Evolutionary conservation across 1,140 invertebrate species (phyloP).

Genomic region (Pteromalus puparum): DNA sequence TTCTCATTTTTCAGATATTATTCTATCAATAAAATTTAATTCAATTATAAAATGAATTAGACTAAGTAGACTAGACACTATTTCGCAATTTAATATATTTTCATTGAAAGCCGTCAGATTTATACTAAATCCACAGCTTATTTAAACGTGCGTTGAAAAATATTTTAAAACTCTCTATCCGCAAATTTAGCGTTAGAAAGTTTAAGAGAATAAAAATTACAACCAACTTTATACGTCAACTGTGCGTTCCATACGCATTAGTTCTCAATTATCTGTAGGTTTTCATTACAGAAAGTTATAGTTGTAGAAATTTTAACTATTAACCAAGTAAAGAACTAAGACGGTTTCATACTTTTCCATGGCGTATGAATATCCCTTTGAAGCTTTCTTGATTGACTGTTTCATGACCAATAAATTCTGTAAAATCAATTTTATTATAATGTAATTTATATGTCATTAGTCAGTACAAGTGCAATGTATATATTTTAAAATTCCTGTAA

Average conservation of each 20-base stretch:
- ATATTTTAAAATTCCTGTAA: too few species aligned
- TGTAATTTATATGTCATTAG: neutral
- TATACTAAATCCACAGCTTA: constrained; percentile 10
- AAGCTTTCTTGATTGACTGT: constrained; percentile 43
- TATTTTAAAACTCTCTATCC: constrained; percentile 9
- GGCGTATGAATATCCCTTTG: constrained; percentile 27
- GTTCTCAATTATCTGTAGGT: constrained; percentile 16
- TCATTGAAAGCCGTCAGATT: neutral
- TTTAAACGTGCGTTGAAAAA: constrained; percentile 19
- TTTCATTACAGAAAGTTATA: constrained; percentile 19
- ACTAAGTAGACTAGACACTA: constrained; percentile 56
- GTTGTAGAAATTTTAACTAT: constrained; percentile 35
- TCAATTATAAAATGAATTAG: constrained; percentile 51
- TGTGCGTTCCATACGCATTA: constrained; percentile 10
- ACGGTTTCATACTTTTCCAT: constrained; percentile 17
- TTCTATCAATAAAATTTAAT: constrained; percentile 52
- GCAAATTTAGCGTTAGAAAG: constrained; percentile 18
- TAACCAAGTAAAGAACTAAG: constrained; percentile 36
- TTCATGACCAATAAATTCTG: constrained; percentile 45
- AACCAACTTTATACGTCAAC: constrained; percentile 29
- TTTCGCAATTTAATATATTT: constrained; percentile 46
- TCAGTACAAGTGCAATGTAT: neutral
- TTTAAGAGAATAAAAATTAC: constrained; percentile 40
- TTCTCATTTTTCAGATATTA: constrained; percentile 52
- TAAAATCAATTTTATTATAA: constrained; percentile 14